Evolutionary conservation across 2,797 vertebrate species (phyloP), one percentile per base, ranked within the genome.

Genomic region (Microchirus variegatus): DNA sequence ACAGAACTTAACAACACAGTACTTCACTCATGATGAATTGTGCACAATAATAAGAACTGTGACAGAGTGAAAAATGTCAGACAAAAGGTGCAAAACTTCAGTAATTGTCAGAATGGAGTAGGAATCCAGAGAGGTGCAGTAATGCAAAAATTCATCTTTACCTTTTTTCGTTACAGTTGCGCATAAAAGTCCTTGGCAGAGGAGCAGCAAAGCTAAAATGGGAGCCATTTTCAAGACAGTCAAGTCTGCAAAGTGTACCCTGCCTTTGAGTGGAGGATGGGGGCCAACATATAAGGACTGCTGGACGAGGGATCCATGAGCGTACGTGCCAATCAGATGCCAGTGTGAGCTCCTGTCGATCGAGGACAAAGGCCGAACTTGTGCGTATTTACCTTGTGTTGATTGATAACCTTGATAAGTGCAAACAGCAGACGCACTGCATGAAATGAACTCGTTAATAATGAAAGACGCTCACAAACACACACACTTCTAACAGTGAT

Each of bases 111-210:
- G 3, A 31, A 31, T 31, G 31, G 31, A 31, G 8, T 5, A 31
- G 31, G 31, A 31, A 31, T 31, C 31, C 31, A 8, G 31, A 31
- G 31, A 31, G 1, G 31, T 5, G 5, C 31, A 31, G 31, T 37
- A 36, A 10, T 51, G 14, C 3, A 2, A 15, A 10, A 18, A 12
- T 73, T 18, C 4, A 36, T 38, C 43, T 55, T 76, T 85, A 93
- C 92, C 91, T 76, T 70, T 90, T 41, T 57, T 68, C 1, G 84
- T 63, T 26, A 82, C 89, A 42, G 77, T 50, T 49, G 65, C 56
- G 58, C 54, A 78, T 26, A 83, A 42, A 47, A 73, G 63, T 2
- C 80, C 47, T 42, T 84, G 85, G 60, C 75, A 62, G 35, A 91
- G 52, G n/a, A 91, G 50, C 60, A 92, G 50, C 50, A 91, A 49